Evolutionary conservation across 2,888 invertebrate species (phyloP), one percentile per base, ranked within the genome.

Genomic region (Tetrapedia diversipes): DNA sequence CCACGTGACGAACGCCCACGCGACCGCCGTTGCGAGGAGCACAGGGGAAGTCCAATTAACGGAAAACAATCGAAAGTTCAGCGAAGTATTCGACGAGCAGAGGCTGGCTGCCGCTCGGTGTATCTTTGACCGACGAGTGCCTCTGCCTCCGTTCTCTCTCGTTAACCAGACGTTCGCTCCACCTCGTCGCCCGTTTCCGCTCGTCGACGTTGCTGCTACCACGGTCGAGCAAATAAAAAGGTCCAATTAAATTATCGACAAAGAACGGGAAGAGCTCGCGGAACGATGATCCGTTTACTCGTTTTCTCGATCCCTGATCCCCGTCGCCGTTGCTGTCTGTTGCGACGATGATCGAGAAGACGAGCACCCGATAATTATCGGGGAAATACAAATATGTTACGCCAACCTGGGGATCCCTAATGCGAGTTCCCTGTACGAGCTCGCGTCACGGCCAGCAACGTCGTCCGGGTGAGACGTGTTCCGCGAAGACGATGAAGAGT

Each of bases 221-320:
- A 11, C 32, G 27, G 41, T 6, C 43, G 67, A 64, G 19, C 47
- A 32, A 68, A 71, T 60, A 57, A 70, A 68, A 68, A 59, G 74
- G 61, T 78, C 74, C 77, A 81, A 80, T 81, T 81, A 80, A 80
- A 77, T 77, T 71, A 77, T 71, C 66, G 67, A 65, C 51, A 49
- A 29, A 10, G 45, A 24, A 27, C 43, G 56, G 43, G 64, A 32
- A 32, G 3, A 27, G 16, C 24, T 4, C 24, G 57, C 14, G 24
- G 11, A 49, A 19, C n/a, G 65, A 41, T 45, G 56, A 45, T 59
- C 54, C 56, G 59, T 74, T 74, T 74, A 61, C 37, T 39, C n/a
- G n/a, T n/a, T n/a, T n/a, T n/a, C 47, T 27, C 45, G 53, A n/a
- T n/a, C n/a, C 37, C 22, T 0, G 47, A 39, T 11, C 24, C 24